Conservation (phyloP, 2,797 vertebrate genomes). For the Mastacembelus armatus region DNA sequence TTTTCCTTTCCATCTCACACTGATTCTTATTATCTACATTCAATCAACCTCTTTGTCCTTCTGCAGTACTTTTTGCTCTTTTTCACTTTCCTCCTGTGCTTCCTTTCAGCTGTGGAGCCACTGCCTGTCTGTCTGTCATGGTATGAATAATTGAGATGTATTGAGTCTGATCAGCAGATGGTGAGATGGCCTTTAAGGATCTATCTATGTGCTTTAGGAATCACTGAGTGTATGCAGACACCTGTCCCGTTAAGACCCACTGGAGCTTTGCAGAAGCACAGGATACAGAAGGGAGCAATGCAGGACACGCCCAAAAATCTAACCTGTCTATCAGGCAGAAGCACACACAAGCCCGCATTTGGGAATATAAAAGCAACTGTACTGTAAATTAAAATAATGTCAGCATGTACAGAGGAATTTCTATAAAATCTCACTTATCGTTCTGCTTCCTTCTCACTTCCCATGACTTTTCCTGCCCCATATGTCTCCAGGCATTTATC, state of each 20-base stretch:
- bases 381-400: constrained; percentile 43
- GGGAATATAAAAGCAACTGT: constrained; percentile 37
- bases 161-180: constrained; percentile 80
- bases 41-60: constrained; percentile 23
- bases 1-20: constrained; percentile 10
- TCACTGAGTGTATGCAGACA: constrained; percentile 63
- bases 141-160: constrained; percentile 81
- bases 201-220: constrained; percentile 64
- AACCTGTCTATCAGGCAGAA: constrained; percentile 33
- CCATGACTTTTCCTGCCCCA: constrained; percentile 5
- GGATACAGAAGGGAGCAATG: neutral
- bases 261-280: constrained; percentile 33
- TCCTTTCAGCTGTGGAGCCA: constrained; percentile 24
- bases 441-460: neutral
- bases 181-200: constrained; percentile 69
- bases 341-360: constrained; percentile 47
- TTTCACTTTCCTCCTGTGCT: constrained; percentile 26
- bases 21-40: constrained; percentile 31
- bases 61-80: constrained; percentile 17
- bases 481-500: constrained; percentile 32
- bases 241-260: constrained; percentile 61
- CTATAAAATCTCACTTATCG: constrained; percentile 17
- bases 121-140: constrained; percentile 59
- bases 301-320: constrained; percentile 4
- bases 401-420: constrained; percentile 5